Base-by-base conservation (phyloP, 2,888 invertebrate species). In the Macroteleia sp. region DNA sequence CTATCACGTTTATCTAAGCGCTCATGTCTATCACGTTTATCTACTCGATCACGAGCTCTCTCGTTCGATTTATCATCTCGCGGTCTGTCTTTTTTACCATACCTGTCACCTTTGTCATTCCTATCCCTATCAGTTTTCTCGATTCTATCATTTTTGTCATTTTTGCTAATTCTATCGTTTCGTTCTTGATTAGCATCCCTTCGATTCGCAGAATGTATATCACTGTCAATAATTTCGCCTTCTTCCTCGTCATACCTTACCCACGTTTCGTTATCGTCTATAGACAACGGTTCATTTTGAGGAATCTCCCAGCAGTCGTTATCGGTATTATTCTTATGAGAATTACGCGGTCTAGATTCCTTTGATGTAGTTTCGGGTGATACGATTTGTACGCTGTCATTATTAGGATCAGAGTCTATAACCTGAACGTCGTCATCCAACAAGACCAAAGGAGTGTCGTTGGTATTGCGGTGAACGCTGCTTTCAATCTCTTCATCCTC, bases 371-470 rank as follows among this genome's bases (percentile, higher is more conserved):
- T 28, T 41, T 25, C 16, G 10, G 41, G 14, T 28, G 57, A 41
- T 52, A 44, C 10, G 0, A 42, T 22, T 59, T 67, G 48, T 32
- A 61, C 6, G 25, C 6, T n/a, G 3, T 69, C 54, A 39, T 73
- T 39, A 12, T 50, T 34, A 5, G 14, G 20, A 22, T 20, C 25
- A 1, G 57, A 12, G 6, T 71, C 66, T n/a, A 73, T 61, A 2
- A 74, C 42, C 17, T 69, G 56, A 5, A 78, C 52, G 3, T 74
- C 78, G 9, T 78, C 78, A 30, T 73, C 71, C 22, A 92, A 92
- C 3, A 93, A 92, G 80, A 92, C 92, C 3, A 91, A 91, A 3
- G 93, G 93, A 9, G 92, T 92, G 50, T 91, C 88, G 6, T 89
- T 84, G 10, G 16, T 54, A n/a, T 52, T 77, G 4, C 44, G 36